phyloP scores from a whole-genome alignment of 2,797 vertebrate species.

The Taeniopygia guttata region DNA sequence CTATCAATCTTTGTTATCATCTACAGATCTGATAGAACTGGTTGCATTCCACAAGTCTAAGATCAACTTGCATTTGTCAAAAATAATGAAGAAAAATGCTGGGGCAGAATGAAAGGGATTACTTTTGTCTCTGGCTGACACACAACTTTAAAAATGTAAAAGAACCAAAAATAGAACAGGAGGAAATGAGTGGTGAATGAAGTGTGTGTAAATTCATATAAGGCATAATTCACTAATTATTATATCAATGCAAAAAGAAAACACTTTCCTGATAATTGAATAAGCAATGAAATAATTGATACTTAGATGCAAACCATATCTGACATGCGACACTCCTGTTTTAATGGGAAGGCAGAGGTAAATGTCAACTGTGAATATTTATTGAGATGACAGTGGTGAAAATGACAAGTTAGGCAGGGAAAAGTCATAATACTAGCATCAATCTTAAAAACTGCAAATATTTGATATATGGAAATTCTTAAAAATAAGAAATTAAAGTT shows the following conservation, averaged over 20 bases:
- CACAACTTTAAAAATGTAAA: not conserved
- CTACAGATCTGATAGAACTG: not conserved
- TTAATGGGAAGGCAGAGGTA: not conserved
- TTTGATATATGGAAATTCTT: not conserved
- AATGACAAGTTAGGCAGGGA: not conserved
- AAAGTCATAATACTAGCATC: not conserved
- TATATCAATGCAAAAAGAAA: not conserved
- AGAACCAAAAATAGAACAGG: not conserved
- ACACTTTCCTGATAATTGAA: not conserved
- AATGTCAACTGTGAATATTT: not conserved
- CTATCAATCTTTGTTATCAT: constrained; percentile 36
- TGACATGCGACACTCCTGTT: not conserved
- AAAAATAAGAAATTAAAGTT: not conserved
- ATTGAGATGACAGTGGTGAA: not conserved
- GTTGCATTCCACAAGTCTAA: constrained; percentile 14
- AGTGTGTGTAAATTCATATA: not conserved
- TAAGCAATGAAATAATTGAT: not conserved
- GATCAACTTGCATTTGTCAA: constrained; percentile 36
- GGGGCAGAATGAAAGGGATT: not conserved
- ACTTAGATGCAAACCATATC: not conserved
- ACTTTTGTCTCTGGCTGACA: not conserved
- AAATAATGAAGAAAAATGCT: constrained; percentile 48
- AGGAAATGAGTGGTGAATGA: not conserved
- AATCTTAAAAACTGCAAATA: not conserved
- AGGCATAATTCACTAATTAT: not conserved